phyloP scores from a whole-genome alignment of 2,888 invertebrate genomes.

The Lasioglossum villosulum region DNA sequence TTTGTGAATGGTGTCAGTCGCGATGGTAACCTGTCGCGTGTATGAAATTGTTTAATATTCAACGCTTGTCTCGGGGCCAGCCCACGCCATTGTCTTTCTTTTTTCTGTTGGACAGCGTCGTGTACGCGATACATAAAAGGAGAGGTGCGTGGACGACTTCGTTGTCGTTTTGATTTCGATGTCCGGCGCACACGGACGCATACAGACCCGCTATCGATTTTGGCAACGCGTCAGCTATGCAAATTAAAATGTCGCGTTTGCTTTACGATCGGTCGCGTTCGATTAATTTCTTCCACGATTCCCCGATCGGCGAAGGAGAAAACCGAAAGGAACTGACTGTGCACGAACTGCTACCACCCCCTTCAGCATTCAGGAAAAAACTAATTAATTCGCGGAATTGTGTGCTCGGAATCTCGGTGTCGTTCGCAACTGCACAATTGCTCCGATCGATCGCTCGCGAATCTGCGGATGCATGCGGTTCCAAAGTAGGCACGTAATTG shows the following conservation, averaged over 20 bases:
- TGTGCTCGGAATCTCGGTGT: not conserved
- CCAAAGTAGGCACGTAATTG: conserved; percentile 53
- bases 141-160: conserved; percentile 48
- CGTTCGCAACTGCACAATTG: conserved; percentile 37
- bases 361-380: not conserved
- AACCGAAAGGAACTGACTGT: not conserved
- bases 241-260: conserved; percentile 50
- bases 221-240: conserved; percentile 51
- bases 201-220: conserved; percentile 46
- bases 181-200: not conserved
- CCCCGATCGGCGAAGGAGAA: not conserved
- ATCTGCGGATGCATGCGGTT: conserved; percentile 32
- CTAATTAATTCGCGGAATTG: not conserved
- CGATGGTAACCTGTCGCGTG: conserved; percentile 26
- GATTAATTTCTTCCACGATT: conserved; percentile 1
- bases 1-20: conserved; percentile 21
- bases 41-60: conserved; percentile 65
- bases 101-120: conserved; percentile 28
- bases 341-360: not conserved
- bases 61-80: conserved; percentile 30
- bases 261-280: conserved; percentile 27
- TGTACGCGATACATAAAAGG: conserved; percentile 61
- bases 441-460: conserved; percentile 37
- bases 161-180: conserved; percentile 38
- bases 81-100: conserved; percentile 38